A percentile compares a stretch with the other conserved stretches of the same genome.
Evolutionary conservation across 2,888 invertebrate genomes (phyloP).

Genomic region (Drosophila barbarae): DNA sequence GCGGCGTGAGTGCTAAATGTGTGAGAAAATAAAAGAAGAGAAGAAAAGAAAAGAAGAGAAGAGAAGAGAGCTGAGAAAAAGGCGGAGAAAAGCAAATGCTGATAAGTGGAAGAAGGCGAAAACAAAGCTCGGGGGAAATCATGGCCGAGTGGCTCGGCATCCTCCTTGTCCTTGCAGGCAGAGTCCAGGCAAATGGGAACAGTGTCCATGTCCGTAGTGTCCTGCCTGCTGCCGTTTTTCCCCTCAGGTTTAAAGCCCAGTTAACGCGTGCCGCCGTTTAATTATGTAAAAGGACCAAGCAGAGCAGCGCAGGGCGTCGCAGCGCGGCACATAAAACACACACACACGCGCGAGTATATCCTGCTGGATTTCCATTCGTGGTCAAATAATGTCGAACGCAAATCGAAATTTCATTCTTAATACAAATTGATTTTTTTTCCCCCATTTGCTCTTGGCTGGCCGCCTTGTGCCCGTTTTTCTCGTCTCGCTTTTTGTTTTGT

Average conservation of each 20-base stretch:
- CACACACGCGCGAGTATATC: conserved; percentile 36
- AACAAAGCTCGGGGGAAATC: conserved; percentile 68
- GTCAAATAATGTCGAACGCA: conserved; percentile 42
- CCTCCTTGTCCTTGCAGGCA: conserved; percentile 25
- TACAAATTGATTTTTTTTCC: conserved; percentile 69
- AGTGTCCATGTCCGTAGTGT: conserved; percentile 5
- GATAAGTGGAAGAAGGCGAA: conserved; percentile 62
- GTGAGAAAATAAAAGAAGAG: neutral
- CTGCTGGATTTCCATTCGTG: conserved; percentile 44
- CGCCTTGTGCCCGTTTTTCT: conserved; percentile 17
- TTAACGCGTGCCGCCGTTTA: conserved; percentile 65
- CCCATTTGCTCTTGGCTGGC: conserved; percentile 7
- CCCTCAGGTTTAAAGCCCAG: conserved; percentile 56
- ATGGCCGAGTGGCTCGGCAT: conserved; percentile 62
- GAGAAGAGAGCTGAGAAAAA: neutral
- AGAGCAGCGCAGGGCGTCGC: conserved; percentile 5
- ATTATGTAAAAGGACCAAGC: conserved; percentile 69
- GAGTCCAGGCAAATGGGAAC: conserved; percentile 37
- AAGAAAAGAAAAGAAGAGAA: neutral
- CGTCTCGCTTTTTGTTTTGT: conserved; percentile 9
- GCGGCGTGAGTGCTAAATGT: neutral
- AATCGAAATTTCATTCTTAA: conserved; percentile 66
- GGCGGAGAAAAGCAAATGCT: conserved; percentile 13
- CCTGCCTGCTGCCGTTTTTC: conserved; percentile 21
- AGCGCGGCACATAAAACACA: conserved; percentile 22